phyloP scores from a whole-genome alignment of 2,888 invertebrate species.

The Acrocyrtus sp. region DNA sequence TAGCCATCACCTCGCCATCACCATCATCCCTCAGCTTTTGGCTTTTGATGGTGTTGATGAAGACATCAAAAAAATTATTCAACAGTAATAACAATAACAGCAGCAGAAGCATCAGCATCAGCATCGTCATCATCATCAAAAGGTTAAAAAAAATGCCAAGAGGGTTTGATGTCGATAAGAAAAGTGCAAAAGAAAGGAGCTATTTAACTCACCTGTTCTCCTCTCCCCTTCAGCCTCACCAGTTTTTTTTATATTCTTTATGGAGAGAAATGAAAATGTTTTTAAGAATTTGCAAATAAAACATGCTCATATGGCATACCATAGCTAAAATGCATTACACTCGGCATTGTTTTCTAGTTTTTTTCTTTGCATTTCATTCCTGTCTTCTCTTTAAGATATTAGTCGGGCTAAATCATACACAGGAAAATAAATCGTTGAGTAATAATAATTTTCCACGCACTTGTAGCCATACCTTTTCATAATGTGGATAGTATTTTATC shows the following conservation, averaged over 20 bases:
- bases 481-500: background rate
- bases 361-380: no score
- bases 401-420: constrained; percentile 10
- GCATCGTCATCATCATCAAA: no score
- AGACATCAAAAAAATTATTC: constrained; percentile 46
- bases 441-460: constrained; percentile 45
- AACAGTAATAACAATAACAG: constrained; percentile 2
- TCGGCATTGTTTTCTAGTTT: background rate
- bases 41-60: constrained; percentile 25
- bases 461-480: constrained; percentile 9
- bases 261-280: constrained; percentile 27
- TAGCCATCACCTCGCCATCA: no score
- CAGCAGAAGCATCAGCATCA: background rate
- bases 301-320: no score
- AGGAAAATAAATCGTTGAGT: constrained; percentile 39
- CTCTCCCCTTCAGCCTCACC: constrained; percentile 2
- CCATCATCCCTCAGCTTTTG: no score
- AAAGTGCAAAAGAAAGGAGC: constrained; percentile 13
- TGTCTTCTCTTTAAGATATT: no score
- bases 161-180: no score
- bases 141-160: constrained; percentile 36
- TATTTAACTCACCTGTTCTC: background rate
- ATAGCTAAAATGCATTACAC: background rate
- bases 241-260: constrained; percentile 15
- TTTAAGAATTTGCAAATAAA: background rate